Conservation (phyloP, 2,888 invertebrate species). For the Lamellibrachia columna region DNA sequence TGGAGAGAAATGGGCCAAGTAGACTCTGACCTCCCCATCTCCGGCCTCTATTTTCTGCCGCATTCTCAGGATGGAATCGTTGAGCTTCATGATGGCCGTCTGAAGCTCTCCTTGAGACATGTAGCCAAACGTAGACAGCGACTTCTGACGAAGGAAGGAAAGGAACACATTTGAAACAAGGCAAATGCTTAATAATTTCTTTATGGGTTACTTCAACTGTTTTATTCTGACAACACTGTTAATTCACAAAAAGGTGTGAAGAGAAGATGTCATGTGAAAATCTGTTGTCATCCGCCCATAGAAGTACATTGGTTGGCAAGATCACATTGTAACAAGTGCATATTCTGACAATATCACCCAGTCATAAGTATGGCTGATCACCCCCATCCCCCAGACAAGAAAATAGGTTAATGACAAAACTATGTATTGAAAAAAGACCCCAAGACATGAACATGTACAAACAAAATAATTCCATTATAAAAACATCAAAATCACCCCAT, state of each 20-base stretch:
- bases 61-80: slow-evolving; percentile 74
- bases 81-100: slow-evolving; percentile 77
- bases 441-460: no score
- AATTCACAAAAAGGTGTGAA: no score
- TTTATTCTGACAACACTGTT: background rate
- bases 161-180: background rate
- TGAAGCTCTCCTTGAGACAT: slow-evolving; percentile 82
- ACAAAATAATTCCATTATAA: background rate
- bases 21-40: slow-evolving; percentile 30
- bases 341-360: no score
- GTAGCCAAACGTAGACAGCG: slow-evolving; percentile 79
- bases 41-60: slow-evolving; percentile 69
- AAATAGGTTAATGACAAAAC: no score
- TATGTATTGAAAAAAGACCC: no score
- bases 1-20: background rate
- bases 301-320: no score
- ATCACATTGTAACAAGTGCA: no score
- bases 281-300: no score
- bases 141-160: slow-evolving; percentile 69
- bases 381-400: no score
- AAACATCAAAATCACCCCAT: background rate
- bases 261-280: no score
- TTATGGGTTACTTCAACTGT: background rate
- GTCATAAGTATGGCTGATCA: no score
- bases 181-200: background rate